A percentile compares a stretch with the other conserved stretches of the same genome.
Conservation (phyloP, 2,888 invertebrate species). For the Troilus luridus region DNA sequence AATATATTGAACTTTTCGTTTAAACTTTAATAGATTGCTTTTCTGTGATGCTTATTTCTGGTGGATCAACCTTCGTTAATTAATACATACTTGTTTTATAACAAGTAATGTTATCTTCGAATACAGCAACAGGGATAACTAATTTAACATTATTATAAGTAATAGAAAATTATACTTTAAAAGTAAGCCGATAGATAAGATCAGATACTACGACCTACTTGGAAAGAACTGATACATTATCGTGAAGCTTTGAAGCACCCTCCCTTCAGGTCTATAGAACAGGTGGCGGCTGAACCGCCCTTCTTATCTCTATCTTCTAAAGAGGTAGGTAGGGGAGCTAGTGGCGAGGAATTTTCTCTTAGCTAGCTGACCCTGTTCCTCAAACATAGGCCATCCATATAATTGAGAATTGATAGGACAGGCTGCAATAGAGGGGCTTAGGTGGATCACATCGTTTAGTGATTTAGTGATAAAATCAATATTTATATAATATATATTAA, state of each 20-base stretch:
- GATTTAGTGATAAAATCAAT: too few relatives aligned
- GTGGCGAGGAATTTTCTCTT: neutral
- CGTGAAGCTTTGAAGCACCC: neutral
- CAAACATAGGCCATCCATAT: neutral
- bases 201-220: neutral
- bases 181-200: neutral
- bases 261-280: neutral
- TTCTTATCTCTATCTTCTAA: constrained; percentile 23
- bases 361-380: neutral
- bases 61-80: too few relatives aligned
- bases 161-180: neutral
- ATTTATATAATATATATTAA: too few relatives aligned
- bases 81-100: too few relatives aligned
- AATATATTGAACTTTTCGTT: too few relatives aligned
- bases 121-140: neutral
- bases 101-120: too few relatives aligned
- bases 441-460: too few relatives aligned
- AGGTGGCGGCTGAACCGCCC: neutral
- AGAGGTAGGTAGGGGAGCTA: neutral
- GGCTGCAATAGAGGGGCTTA: too few relatives aligned
- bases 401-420: neutral
- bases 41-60: too few relatives aligned
- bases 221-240: neutral
- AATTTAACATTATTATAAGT: neutral
- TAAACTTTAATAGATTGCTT: too few relatives aligned